phyloP scores from a whole-genome alignment of 1,140 invertebrate species.

The Harpegnathos saltator region DNA sequence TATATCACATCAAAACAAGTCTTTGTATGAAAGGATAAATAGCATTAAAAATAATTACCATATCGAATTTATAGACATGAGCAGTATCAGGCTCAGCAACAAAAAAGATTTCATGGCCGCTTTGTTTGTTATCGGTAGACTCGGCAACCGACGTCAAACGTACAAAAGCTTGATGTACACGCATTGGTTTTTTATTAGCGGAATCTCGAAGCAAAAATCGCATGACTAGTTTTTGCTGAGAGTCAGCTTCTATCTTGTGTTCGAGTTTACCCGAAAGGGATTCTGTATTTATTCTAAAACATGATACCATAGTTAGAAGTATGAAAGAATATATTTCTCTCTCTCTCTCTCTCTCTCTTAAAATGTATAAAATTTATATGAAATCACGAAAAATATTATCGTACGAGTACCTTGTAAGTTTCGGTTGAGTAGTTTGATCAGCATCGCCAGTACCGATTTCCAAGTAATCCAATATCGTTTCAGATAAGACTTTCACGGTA shows the following conservation, averaged over 20 bases:
- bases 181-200: slow-evolving; percentile 88
- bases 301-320: slow-evolving; percentile 1
- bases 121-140: slow-evolving; percentile 85
- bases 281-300: slow-evolving; percentile 82
- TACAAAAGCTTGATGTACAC: slow-evolving; percentile 97
- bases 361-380: slow-evolving; percentile 24
- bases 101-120: slow-evolving; percentile 95
- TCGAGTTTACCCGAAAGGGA: slow-evolving; percentile 90
- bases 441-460: slow-evolving; percentile 96
- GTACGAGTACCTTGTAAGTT: slow-evolving; percentile 84
- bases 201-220: slow-evolving; percentile 93
- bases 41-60: slow-evolving; percentile 87
- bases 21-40: not conserved
- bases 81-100: slow-evolving; percentile 95
- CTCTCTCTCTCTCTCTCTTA: too few relatives aligned
- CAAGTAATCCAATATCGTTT: slow-evolving; percentile 91
- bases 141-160: slow-evolving; percentile 87
- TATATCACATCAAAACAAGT: not conserved
- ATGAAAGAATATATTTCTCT: not conserved
- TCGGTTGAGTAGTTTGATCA: slow-evolving; percentile 93
- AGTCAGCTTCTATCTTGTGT: slow-evolving; percentile 92
- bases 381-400: not conserved
- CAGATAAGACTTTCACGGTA: slow-evolving; percentile 90
- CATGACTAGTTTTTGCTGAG: slow-evolving; percentile 94
- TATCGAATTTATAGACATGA: slow-evolving; percentile 95